These are phyloP conservation scores for Grapholita molesta DNA, from an alignment of 1,140 invertebrate genomes.

Conservation along the genomic window DNA sequence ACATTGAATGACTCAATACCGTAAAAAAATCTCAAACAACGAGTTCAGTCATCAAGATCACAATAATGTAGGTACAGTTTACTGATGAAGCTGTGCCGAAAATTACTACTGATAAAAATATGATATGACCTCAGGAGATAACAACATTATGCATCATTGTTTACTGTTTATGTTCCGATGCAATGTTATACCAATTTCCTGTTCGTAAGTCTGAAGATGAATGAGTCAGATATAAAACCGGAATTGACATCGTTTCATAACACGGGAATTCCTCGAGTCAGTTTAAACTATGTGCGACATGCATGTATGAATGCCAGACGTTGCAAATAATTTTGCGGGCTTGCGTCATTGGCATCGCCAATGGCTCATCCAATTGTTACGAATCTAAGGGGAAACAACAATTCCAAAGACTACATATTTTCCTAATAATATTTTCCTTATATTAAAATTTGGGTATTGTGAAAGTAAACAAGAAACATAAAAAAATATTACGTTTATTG, in stretches of 20 bases:
- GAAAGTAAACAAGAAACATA: conserved; percentile 49
- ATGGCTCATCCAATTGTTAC: conserved; percentile 1
- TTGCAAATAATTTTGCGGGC: neutral
- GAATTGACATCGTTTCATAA: conserved; percentile 8
- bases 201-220: conserved; percentile 8
- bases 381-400: neutral
- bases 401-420: neutral
- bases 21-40: neutral
- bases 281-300: conserved; percentile 22
- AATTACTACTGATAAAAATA: conserved; percentile 8
- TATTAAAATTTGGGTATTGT: conserved; percentile 12
- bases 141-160: conserved; percentile 1
- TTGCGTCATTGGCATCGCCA: neutral
- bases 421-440: neutral
- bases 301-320: conserved; percentile 7
- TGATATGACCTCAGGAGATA: conserved; percentile 12
- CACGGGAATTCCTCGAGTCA: conserved; percentile 29
- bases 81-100: neutral
- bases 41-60: neutral
- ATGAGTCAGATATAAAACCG: conserved; percentile 9
- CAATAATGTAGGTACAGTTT: neutral
- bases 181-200: conserved; percentile 20
- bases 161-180: conserved; percentile 5
- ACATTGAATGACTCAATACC: neutral
- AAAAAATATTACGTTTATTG: conserved; percentile 77